Percentiles rank a stretch among this genome's conserved stretches.
Evolutionary conservation across 2,888 invertebrate genomes (phyloP).

Genomic region (Celastrina argiolus): DNA sequence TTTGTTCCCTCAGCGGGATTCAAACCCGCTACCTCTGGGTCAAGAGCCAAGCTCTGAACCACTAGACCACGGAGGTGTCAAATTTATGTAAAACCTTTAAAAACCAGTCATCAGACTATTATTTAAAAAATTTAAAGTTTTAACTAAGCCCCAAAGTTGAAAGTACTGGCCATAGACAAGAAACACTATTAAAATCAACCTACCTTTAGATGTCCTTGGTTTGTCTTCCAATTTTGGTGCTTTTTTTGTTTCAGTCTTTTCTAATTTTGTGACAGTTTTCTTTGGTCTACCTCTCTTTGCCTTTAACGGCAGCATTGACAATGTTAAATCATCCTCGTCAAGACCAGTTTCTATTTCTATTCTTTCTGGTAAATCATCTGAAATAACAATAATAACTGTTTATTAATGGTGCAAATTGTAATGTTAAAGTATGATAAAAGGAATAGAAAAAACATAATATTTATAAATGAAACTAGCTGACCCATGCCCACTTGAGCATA

Average conservation of each 20-base stretch:
- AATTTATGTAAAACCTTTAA: too few species aligned
- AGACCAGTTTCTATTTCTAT: constrained; percentile 44
- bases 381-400: background rate
- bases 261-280: constrained; percentile 46
- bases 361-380: constrained; percentile 38
- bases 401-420: background rate
- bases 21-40: too few species aligned
- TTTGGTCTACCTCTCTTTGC: constrained; percentile 50
- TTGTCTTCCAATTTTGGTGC: constrained; percentile 41
- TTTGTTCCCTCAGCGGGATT: too few species aligned
- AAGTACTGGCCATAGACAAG: background rate
- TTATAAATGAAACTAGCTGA: too few species aligned
- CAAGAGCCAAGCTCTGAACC: too few species aligned
- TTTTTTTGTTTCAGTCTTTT: constrained; percentile 39
- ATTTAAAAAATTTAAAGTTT: too few species aligned
- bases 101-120: too few species aligned
- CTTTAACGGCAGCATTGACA: constrained; percentile 46
- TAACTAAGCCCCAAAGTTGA: too few species aligned
- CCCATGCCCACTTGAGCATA: too few species aligned
- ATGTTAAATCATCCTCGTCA: constrained; percentile 44
- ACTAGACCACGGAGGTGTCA: too few species aligned
- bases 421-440: background rate
- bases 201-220: constrained; percentile 54
- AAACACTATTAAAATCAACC: constrained; percentile 34
- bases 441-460: too few species aligned